Evolutionary conservation across 2,888 invertebrate species (phyloP), one percentile per base, ranked within the genome.

Genomic region (Scrobipalpa atriplicella): DNA sequence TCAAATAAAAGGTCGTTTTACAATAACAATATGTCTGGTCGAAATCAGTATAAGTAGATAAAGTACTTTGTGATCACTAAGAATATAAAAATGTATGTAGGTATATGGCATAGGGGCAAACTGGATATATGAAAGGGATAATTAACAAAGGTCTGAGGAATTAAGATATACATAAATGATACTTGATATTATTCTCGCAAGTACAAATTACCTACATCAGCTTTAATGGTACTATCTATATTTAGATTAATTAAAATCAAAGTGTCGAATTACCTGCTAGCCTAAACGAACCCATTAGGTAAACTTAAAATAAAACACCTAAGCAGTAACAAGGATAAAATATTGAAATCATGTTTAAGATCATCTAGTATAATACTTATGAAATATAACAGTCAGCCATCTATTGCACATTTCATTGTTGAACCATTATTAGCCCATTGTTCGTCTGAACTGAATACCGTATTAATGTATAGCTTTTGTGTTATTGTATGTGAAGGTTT

Each of bases 361-460:
- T 38, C 61, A 39, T 38, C 61, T 41, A 38, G 29, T 21, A 18
- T 41, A 41, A 61, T 38, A 41, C 61, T 51, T 29, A 47, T 47
- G 19, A 36, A 51, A 62, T 51, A 13, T 47, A 62, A 43, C 19
- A 68, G 66, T 65, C 68, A 70, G 66, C 51, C 64, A 64, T 58
- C 67, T 41, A 63, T 67, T 62, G 64, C 66, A 47, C 52, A 41
- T 58, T 62, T 21, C 65, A 65, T 65, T 69, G 67, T 67, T 66
- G 56, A 51, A 36, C 67, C 64, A 69, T 69, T 67, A 69, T 69
- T 69, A 69, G 60, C 41, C 62, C 36, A 67, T 67, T 67, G 66
- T 67, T 67, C 58, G 39, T 56, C 21, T 62, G 60, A 62, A 67
- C 43, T 56, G 64, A 64, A 62, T 47, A 47, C 62, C 13, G 62